phyloP scores from a whole-genome alignment of 2,797 vertebrate genomes.

The Helostoma temminkii region DNA sequence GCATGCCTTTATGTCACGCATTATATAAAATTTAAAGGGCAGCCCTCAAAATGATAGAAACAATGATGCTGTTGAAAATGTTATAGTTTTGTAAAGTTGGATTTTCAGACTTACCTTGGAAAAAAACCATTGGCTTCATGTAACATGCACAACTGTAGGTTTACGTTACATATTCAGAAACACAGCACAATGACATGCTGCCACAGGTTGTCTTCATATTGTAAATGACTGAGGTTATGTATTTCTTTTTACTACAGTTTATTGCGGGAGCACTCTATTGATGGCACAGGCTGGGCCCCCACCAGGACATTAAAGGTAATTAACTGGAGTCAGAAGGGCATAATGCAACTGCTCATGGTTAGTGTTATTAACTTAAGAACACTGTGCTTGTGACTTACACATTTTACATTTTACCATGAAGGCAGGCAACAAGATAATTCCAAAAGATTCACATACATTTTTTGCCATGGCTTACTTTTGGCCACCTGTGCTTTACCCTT shows the following conservation, averaged over 20 bases:
- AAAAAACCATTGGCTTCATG: neutral
- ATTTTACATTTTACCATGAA: no score
- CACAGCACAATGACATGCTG: neutral
- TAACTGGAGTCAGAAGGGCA: neutral
- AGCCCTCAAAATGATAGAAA: no score
- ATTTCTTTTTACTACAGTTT: constrained; percentile 84
- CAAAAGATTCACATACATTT: no score
- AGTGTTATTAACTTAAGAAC: no score
- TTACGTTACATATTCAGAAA: neutral
- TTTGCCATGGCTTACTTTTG: neutral
- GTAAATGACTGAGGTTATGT: neutral
- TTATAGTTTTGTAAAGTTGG: no score
- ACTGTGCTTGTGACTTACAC: no score
- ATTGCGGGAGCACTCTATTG: constrained; percentile 98
- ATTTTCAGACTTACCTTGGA: no score
- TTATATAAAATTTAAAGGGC: no score
- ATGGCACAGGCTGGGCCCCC: constrained; percentile 98
- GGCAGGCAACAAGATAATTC: no score
- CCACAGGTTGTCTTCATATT: neutral
- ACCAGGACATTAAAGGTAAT: constrained; percentile 97
- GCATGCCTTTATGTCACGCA: no score
- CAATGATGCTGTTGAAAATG: no score
- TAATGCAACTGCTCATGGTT: no score
- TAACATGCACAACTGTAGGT: neutral
- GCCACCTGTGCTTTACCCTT: constrained; percentile 27